Evolutionary conservation across 2,113 vertebrate species (phyloP).

Genomic region (Xyliphius kryptos): DNA sequence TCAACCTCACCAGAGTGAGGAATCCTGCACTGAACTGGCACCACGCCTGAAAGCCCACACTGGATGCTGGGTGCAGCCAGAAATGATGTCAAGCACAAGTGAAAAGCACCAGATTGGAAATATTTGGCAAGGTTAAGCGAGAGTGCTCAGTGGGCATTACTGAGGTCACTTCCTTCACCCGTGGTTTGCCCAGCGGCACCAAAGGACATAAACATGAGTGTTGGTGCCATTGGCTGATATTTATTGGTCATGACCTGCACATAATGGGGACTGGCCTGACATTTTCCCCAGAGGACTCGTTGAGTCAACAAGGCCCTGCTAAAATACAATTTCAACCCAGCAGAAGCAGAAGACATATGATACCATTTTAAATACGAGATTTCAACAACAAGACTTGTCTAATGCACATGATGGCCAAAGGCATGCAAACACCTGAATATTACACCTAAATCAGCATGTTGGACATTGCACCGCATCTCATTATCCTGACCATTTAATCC

Average conservation of each 20-base stretch:
- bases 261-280: conserved; percentile 25
- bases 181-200: conserved; percentile 12
- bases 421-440: too few relatives aligned
- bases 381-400: too few relatives aligned
- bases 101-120: conserved; percentile 35
- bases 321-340: conserved; percentile 13
- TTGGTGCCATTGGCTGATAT: not conserved
- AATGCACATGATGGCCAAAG: too few relatives aligned
- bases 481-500: too few relatives aligned
- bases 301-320: conserved; percentile 6
- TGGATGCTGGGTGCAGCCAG: not conserved
- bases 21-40: not conserved
- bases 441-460: too few relatives aligned
- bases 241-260: conserved; percentile 31
- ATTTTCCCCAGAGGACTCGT: conserved; percentile 28
- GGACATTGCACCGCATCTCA: too few relatives aligned
- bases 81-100: conserved; percentile 27
- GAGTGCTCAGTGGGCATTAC: conserved; percentile 5
- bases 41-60: not conserved
- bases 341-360: not conserved
- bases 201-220: conserved; percentile 21
- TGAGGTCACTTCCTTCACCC: conserved; percentile 6
- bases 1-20: not conserved
- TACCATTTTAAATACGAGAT: too few relatives aligned
- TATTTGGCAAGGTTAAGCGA: conserved; percentile 37